phyloP scores from a whole-genome alignment of 2,888 invertebrate genomes.

The Hedychridium roseum region DNA sequence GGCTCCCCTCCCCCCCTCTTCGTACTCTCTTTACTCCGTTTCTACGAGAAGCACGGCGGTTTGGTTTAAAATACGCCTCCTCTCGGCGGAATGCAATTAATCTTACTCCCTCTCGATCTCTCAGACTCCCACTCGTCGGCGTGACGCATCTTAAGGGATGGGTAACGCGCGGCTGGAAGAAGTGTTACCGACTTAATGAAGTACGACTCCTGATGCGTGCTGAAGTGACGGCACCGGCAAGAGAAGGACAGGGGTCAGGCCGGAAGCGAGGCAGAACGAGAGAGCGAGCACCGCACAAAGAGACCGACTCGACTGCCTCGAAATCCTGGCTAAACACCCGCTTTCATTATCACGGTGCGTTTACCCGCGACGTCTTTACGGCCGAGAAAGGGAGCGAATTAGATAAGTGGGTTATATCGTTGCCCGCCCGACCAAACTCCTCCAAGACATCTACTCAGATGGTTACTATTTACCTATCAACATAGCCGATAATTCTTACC shows the following conservation, averaged over 20 bases:
- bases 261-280: conserved; percentile 31
- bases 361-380: conserved; percentile 30
- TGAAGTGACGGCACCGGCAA: conserved; percentile 20
- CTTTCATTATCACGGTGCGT: conserved; percentile 48
- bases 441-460: too few relatives aligned
- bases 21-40: conserved; percentile 29
- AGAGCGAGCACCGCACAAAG: conserved; percentile 37
- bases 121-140: conserved; percentile 29
- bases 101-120: conserved; percentile 50
- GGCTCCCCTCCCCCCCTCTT: conserved; percentile 13
- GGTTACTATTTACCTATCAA: too few relatives aligned
- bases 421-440: too few relatives aligned
- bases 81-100: conserved; percentile 61
- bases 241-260: conserved; percentile 11
- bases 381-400: conserved; percentile 27
- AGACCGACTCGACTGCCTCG: conserved; percentile 35
- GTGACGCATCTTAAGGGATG: conserved; percentile 53
- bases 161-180: conserved; percentile 49
- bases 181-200: conserved; percentile 62
- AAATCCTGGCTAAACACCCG: conserved; percentile 50
- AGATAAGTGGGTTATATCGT: conserved; percentile 30
- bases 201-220: conserved; percentile 60
- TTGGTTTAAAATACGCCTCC: conserved; percentile 58
- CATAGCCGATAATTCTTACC: too few relatives aligned
- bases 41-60: conserved; percentile 42